Conservation (phyloP, 35 echinoderm and acorn worm species). For the Heliocidaris tuberculata region DNA sequence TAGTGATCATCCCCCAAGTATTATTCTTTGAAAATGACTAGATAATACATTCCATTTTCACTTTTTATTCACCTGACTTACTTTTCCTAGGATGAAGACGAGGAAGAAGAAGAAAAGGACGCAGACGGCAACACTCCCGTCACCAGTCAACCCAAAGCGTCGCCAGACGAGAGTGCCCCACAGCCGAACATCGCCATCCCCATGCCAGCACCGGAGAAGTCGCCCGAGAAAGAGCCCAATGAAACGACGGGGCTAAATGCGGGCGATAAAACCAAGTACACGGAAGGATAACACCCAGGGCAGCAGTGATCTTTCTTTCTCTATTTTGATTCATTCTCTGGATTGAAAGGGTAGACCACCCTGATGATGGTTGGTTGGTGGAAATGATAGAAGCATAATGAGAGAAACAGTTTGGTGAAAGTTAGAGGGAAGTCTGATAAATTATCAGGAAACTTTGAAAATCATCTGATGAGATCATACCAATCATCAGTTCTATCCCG, state of each 20-base stretch:
- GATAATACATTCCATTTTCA: background rate
- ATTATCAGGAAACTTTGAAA: background rate
- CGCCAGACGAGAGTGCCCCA: conserved; percentile 39
- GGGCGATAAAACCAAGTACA: conserved; percentile 21
- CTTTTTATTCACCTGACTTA: background rate
- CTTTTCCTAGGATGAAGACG: background rate
- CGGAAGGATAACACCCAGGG: conserved; percentile 20
- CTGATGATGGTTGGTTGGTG: background rate
- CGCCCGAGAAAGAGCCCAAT: conserved; percentile 52
- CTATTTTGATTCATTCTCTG: background rate
- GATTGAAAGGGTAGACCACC: background rate
- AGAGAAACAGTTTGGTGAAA: background rate
- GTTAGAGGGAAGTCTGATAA: background rate
- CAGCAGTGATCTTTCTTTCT: background rate
- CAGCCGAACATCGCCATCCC: conserved; percentile 70
- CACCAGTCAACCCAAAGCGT: conserved; percentile 49
- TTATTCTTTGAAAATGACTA: too few relatives aligned
- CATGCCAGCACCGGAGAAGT: conserved; percentile 48
- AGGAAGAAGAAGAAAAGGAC: conserved; percentile 38
- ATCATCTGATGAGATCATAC: too few relatives aligned
- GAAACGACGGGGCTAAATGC: conserved; percentile 81
- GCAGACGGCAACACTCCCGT: conserved; percentile 29
- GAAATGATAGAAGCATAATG: background rate
- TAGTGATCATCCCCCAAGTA: background rate
- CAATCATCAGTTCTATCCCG: too few relatives aligned